Conservation (phyloP, 2,113 vertebrate genomes). For the Lepus europaeus region DNA sequence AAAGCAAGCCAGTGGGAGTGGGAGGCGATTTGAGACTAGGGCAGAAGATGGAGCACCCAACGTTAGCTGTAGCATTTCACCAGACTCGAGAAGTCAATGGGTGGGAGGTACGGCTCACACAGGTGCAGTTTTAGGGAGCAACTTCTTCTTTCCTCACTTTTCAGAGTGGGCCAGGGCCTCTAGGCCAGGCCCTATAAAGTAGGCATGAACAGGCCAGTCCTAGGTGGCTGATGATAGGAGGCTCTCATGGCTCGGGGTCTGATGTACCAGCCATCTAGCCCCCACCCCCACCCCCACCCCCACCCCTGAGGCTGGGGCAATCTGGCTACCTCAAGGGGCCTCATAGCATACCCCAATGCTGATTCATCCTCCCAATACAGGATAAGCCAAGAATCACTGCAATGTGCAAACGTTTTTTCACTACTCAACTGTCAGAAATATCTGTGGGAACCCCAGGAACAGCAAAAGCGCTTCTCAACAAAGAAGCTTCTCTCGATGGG, state of each 20-base stretch:
- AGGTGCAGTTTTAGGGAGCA: not conserved
- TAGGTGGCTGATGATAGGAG: not conserved
- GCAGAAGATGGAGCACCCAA: not conserved
- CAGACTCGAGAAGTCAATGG: not conserved
- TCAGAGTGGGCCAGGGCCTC: not conserved
- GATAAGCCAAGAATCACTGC: not conserved
- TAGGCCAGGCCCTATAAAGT: not conserved
- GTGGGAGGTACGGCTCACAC: not conserved
- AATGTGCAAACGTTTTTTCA: conserved; percentile 10
- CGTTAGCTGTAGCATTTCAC: not conserved
- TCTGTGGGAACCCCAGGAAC: conserved; percentile 46
- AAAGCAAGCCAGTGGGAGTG: conserved; percentile 21
- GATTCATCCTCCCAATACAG: not conserved
- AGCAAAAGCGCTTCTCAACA: conserved; percentile 29
- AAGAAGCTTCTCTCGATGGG: conserved; percentile 35
- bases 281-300: not conserved
- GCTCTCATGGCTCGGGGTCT: not conserved
- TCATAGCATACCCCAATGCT: not conserved
- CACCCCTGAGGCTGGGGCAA: not conserved
- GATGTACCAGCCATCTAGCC: not conserved
- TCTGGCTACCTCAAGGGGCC: not conserved
- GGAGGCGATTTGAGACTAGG: not conserved
- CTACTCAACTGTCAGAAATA: conserved; percentile 39
- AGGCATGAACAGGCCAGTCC: not conserved
- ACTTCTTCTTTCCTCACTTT: not conserved